Percentiles rank a stretch among this genome's conserved stretches.
Evolutionary conservation across 2,888 invertebrate species (phyloP).

Genomic region (Latrodectus hesperus): DNA sequence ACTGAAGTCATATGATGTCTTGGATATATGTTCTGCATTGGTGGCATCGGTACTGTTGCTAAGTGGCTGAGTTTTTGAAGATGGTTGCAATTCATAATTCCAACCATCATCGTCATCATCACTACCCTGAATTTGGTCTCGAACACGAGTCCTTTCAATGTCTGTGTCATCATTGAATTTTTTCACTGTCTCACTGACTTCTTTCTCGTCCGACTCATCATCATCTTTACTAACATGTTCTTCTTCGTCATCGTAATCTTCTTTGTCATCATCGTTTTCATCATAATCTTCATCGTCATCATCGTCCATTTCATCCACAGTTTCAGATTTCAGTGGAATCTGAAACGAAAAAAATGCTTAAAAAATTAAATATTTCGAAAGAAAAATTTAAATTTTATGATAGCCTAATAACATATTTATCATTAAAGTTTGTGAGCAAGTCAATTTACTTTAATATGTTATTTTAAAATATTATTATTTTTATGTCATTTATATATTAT

Average conservation of each 20-base stretch:
- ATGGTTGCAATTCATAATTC: background rate
- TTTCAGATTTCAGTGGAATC: constrained; percentile 50
- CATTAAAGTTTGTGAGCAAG: too few species aligned
- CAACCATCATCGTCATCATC: constrained; percentile 9
- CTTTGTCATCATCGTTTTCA: background rate
- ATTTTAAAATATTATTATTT: too few species aligned
- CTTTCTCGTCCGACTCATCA: constrained; percentile 1
- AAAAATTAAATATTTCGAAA: too few species aligned
- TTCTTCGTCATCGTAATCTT: constrained; percentile 4
- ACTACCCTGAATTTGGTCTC: constrained; percentile 6
- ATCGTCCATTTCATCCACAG: constrained; percentile 14
- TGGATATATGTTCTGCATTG: background rate
- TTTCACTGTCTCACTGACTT: background rate
- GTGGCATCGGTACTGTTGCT: background rate
- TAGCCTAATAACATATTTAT: too few species aligned
- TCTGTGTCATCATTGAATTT: background rate
- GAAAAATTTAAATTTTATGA: too few species aligned
- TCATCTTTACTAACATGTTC: background rate
- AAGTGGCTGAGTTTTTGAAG: background rate
- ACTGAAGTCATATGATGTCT: constrained; percentile 14
- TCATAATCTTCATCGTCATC: constrained; percentile 8
- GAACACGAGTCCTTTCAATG: background rate
- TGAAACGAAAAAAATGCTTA: background rate
- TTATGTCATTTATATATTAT: too few species aligned
- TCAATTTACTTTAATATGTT: too few species aligned